Evolutionary conservation across 2,797 vertebrate species (phyloP), one percentile per base, ranked within the genome.

Genomic region (Monodelphis domestica): DNA sequence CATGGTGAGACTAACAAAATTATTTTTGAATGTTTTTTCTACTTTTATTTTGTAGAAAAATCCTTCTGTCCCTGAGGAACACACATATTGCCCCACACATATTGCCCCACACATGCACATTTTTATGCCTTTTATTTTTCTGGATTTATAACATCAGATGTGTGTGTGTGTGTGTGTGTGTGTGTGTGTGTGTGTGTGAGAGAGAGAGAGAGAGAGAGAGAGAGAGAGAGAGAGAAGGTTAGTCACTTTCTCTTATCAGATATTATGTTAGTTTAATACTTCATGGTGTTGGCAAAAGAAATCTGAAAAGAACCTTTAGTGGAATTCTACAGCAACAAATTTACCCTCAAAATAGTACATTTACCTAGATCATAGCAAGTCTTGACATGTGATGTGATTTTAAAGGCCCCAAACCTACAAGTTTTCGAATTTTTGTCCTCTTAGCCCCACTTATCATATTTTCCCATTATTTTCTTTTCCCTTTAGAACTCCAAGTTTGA

Each of bases 301-400:
- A 45, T 95, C 53, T 89, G 53, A 89, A 54, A 57, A 21, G 12
- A 29, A 38, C 54, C 2, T 90, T 6, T 89, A 28, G 59, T 91
- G 56, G 92, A 52, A 94, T 89, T 87, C 63, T 89, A 15, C 12
- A 84, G 87, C 0, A 88, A 89, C 53, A 90, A 59, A 90, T 59
- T 53, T 93, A 78, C 90, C 50, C 11, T 94, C 70, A 26, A 15
- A 50, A 84, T 45, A 21, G 38, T 45, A 45, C 3, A 21, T 84
- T 38, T 78, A 24, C 21, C 50, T 84, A 84, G 38, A 9, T 38
- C 70, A 78, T 26, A 50, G 70, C 70, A 50, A 26, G 4, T 33
- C 54, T 96, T 95, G 17, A 93, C 90, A 57, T 88, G 55, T 84
- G 88, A 96, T 91, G 91, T 45, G 52, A 92, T 94, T 91, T 91